Evolutionary conservation across 2,888 invertebrate genomes (phyloP), one percentile per base, ranked within the genome.

Genomic region (Epinotia ramella): DNA sequence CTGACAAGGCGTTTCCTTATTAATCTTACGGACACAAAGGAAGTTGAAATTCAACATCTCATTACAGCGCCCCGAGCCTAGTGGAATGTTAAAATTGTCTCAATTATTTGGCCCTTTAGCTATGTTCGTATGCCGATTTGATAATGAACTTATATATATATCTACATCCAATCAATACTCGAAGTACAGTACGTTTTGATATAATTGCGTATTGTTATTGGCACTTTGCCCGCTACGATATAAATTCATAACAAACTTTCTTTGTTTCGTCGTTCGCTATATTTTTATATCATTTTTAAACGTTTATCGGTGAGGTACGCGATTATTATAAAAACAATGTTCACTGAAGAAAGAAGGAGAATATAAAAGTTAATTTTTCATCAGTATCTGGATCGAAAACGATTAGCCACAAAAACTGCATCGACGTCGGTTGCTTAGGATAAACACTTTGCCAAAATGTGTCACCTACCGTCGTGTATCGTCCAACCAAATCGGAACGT

Each of bases 181-280:
- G 57, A 49, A 40, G 46, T 24, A 62, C 44, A 62, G 56, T 20
- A 67, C 46, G 53, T 24, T 12, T 13, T 65, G 64, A 33, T 53
- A n/a, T 66, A 66, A 66, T 40, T 67, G 60, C 33, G 59, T 79
- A 60, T 69, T 69, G 46, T 69, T 69, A 60, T 83, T 85, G 85
- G 85, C 83, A 77, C 71, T 70, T 63, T 76, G 83, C 84, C 86
- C 80, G 79, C 65, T 77, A 73, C 79, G 74, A 73, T 77, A 81
- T 82, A 73, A 73, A 77, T 78, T 81, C 79, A 84, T 81, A 84
- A 84, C 82, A 84, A 82, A 82, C 83, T 81, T 82, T 87, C 84
- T 86, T 81, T 82, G 83, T 83, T 79, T 81, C 77, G 77, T 63
- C 40, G 2, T n/a, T 67, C 33, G 46, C 56, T 67, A 60, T 56